Base-by-base conservation (phyloP, 2,888 invertebrate genomes). In the Rhorus exstirpatorius region DNA sequence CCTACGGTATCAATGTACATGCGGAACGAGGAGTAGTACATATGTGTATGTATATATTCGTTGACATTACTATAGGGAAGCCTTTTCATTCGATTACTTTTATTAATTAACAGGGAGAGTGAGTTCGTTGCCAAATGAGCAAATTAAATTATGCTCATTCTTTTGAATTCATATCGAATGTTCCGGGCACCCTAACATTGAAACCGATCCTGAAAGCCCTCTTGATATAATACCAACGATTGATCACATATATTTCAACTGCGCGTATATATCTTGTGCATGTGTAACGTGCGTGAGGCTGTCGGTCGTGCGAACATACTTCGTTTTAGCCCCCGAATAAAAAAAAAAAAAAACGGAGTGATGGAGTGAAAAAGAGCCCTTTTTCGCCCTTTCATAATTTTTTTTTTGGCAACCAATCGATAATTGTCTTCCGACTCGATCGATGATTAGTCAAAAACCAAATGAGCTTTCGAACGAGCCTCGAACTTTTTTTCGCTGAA, bases 1-100 rank as follows among this genome's bases (percentile, higher is more conserved):
- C 67, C 60, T 77, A 58, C 53, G 68, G 68, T 61, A 55, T 63
- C 75, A 75, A 75, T 61, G 51, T 68, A 53, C 51, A 41, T 68
- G 68, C 19, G 26, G 14, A 19, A 51, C 53, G 61, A 55, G 41
- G 26, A 44, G 26, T 53, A 60, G 46, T 26, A 19, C n/a, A 31
- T 35, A 21, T 46, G 60, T 38, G 24, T 63, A 38, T 44, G 19
- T 12, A 49, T 12, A 14, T 24, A 8, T 63, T 58, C 71, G 21
- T 63, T 38, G 2, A 17, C 58, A 51, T 75, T 63, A 61, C 53
- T 51, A 19, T 31, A 72, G 55, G 21, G 51, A 55, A 83, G 83
- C 83, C 86, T 84, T 89, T 89, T 88, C 88, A 89, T 89, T 89
- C 87, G 87, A 90, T 89, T 89, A 89, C 87, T 88, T 89, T 89